These are phyloP conservation scores for Perccottus glenii DNA, from an alignment of 2,113 vertebrate genomes.

Conservation along the genomic window DNA sequence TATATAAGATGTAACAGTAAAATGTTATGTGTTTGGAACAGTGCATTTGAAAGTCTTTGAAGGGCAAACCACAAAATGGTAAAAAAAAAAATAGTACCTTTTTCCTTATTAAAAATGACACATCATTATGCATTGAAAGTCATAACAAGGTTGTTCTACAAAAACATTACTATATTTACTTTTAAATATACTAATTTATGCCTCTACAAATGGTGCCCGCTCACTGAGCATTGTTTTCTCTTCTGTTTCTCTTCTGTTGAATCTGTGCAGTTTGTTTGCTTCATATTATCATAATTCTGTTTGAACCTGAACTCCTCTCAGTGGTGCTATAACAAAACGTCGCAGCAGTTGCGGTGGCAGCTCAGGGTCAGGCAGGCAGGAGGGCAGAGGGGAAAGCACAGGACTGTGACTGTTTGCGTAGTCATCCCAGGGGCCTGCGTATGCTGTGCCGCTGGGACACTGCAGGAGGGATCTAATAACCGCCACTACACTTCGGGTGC, in stretches of 20 bases:
- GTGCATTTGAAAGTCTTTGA: no score
- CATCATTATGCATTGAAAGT: conserved; percentile 3
- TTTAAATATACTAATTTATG: not conserved
- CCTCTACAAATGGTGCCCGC: conserved; percentile 11
- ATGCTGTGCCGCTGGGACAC: conserved; percentile 49
- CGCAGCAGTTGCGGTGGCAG: conserved; percentile 46
- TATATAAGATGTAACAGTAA: no score
- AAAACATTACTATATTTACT: not conserved
- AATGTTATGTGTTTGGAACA: no score
- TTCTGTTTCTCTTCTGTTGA: not conserved
- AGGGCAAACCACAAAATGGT: no score
- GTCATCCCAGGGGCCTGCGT: conserved; percentile 54
- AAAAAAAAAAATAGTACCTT: no score
- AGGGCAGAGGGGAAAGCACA: conserved; percentile 28
- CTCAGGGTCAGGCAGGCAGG: conserved; percentile 55
- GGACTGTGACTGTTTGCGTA: conserved; percentile 70
- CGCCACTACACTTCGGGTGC: conserved; percentile 77
- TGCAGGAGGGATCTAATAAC: conserved; percentile 74
- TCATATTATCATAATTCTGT: conserved; percentile 59
- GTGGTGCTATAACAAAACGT: conserved; percentile 27
- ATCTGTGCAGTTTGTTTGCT: conserved; percentile 59
- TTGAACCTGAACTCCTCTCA: conserved; percentile 58
- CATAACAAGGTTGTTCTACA: not conserved
- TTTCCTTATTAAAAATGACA: no score
- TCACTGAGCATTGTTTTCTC: conserved; percentile 24